These are phyloP conservation scores for Byasa hedistus DNA, from an alignment of 2,888 invertebrate species.

Conservation along the genomic window DNA sequence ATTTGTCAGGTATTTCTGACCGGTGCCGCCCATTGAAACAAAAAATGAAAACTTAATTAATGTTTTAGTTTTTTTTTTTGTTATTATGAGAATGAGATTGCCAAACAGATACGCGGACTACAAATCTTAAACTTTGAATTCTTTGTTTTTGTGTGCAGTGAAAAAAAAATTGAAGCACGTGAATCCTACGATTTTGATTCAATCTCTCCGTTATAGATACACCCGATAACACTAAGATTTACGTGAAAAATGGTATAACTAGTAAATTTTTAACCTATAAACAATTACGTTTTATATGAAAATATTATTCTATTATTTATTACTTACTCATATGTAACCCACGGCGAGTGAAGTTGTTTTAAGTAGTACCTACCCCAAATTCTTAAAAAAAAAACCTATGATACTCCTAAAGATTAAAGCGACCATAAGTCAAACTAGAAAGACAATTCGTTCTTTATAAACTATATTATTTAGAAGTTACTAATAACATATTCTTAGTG, in stretches of 20 bases:
- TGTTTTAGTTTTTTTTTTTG: constrained; percentile 43
- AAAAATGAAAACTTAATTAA: constrained; percentile 52
- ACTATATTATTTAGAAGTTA: too few species aligned
- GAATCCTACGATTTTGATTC: not conserved
- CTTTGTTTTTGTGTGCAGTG: constrained; percentile 16
- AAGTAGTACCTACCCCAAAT: too few species aligned
- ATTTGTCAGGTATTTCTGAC: constrained; percentile 65
- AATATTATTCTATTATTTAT: too few species aligned
- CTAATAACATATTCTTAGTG: too few species aligned
- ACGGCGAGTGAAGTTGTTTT: too few species aligned
- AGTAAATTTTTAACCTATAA: not conserved
- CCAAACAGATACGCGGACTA: constrained; percentile 36
- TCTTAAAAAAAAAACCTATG: too few species aligned
- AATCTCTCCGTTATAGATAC: not conserved
- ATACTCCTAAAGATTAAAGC: too few species aligned
- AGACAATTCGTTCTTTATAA: too few species aligned
- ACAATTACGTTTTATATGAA: not conserved
- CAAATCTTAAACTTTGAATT: constrained; percentile 17
- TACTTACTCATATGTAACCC: too few species aligned
- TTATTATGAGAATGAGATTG: constrained; percentile 35
- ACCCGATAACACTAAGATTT: not conserved
- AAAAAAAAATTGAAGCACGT: constrained; percentile 3
- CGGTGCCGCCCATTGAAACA: constrained; percentile 47
- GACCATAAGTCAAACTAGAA: too few species aligned
- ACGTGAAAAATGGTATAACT: not conserved